phyloP scores from a whole-genome alignment of 2,797 vertebrate species.

The Fringilla coelebs region DNA sequence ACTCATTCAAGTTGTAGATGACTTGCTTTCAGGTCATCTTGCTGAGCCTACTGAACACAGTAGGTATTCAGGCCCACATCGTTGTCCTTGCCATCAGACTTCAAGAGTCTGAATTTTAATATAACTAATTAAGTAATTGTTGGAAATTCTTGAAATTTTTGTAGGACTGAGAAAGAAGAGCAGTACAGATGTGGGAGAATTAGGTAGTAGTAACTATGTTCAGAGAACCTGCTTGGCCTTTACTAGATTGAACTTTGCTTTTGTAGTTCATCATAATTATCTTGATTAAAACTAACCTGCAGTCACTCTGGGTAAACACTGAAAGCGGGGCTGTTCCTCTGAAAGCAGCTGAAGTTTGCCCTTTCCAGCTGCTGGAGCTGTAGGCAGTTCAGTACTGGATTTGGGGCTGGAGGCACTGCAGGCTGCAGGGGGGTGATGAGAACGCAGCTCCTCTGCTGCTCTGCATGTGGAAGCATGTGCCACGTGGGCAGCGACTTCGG shows the following conservation, averaged over 20 bases:
- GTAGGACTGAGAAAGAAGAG: neutral
- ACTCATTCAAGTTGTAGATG: neutral
- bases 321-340: neutral
- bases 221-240: neutral
- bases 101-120: neutral
- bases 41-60: neutral
- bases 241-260: neutral
- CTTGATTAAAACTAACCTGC: neutral
- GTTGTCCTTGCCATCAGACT: neutral
- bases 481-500: neutral
- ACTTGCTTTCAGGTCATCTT: neutral
- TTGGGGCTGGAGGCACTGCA: neutral
- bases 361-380: neutral
- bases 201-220: neutral
- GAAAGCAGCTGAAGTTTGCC: neutral
- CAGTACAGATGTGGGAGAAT: neutral
- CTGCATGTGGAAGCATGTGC: rapidly evolving
- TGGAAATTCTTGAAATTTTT: neutral
- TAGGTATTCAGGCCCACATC: neutral
- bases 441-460: neutral
- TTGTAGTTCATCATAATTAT: neutral
- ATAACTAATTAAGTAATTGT: neutral
- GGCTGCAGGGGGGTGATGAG: neutral
- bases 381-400: neutral
- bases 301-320: neutral